phyloP scores from a whole-genome alignment of 2,113 vertebrate genomes.

The Takifugu bimaculatus region DNA sequence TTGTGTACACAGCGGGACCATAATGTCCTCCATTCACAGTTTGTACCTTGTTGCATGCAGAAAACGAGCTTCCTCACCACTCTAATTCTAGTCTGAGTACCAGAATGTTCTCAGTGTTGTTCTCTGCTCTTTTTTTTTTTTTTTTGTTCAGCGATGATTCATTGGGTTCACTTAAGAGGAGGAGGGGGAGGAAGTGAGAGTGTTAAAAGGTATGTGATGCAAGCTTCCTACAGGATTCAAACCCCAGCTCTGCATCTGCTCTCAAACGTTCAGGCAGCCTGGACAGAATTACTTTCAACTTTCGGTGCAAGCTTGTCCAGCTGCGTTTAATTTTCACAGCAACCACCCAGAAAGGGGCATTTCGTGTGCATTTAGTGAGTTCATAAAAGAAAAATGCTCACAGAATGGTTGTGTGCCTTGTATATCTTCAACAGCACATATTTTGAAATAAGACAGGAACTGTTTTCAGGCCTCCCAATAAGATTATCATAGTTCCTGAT shows the following conservation, averaged over 20 bases:
- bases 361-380: too few species aligned
- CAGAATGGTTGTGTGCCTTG: too few species aligned
- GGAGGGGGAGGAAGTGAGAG: not conserved
- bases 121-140: not conserved
- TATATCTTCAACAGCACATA: too few species aligned
- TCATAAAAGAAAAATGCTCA: too few species aligned
- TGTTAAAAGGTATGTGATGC: not conserved
- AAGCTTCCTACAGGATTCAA: not conserved
- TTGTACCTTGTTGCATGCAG: constrained; percentile 3
- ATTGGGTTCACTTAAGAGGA: constrained; percentile 1
- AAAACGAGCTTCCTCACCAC: too few species aligned
- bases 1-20: constrained; percentile 1
- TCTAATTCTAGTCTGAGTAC: too few species aligned
- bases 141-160: constrained; percentile 6
- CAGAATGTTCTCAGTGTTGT: not conserved
- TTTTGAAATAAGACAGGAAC: too few species aligned
- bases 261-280: not conserved
- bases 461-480: too few species aligned
- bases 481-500: not conserved
- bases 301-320: too few species aligned
- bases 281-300: too few species aligned
- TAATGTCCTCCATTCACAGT: not conserved
- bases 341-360: too few species aligned
- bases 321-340: too few species aligned
- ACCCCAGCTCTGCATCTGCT: not conserved